A percentile compares a stretch with the other conserved stretches of the same genome.
Evolutionary conservation across 2,113 vertebrate species (phyloP).

Genomic region (Xiphorhynchus elegans): DNA sequence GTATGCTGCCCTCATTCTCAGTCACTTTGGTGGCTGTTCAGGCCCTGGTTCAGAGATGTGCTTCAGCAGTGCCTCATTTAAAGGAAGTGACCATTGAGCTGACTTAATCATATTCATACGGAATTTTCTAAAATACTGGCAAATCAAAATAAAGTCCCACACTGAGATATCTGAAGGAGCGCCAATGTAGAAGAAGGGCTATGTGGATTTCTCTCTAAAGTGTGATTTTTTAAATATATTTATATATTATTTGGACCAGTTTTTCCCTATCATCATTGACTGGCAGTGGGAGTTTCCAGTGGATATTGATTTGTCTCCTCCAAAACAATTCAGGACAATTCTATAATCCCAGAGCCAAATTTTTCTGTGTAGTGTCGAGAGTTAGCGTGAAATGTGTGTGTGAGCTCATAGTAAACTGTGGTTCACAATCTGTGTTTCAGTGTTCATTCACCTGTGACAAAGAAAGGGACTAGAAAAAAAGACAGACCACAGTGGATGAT

Average conservation of each 20-base stretch:
- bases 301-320: background rate
- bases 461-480: background rate
- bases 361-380: background rate
- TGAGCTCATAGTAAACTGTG: background rate
- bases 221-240: background rate
- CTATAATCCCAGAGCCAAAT: background rate
- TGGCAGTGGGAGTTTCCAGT: background rate
- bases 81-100: background rate
- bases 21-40: background rate
- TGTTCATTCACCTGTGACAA: constrained; percentile 26
- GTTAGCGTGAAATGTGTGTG: background rate
- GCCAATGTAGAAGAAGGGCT: background rate
- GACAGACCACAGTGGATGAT: background rate
- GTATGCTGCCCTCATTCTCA: accelerated
- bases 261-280: background rate
- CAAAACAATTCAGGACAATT: background rate
- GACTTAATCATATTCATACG: background rate
- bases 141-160: background rate
- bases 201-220: background rate
- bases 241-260: background rate
- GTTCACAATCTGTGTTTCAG: constrained; percentile 23
- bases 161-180: background rate
- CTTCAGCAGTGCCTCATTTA: background rate
- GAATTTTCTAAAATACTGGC: background rate
- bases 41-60: background rate